Percentiles rank a stretch among this genome's conserved stretches.
Evolutionary conservation across 2,888 invertebrate species (phyloP).

Genomic region (Agrotis segetum): DNA sequence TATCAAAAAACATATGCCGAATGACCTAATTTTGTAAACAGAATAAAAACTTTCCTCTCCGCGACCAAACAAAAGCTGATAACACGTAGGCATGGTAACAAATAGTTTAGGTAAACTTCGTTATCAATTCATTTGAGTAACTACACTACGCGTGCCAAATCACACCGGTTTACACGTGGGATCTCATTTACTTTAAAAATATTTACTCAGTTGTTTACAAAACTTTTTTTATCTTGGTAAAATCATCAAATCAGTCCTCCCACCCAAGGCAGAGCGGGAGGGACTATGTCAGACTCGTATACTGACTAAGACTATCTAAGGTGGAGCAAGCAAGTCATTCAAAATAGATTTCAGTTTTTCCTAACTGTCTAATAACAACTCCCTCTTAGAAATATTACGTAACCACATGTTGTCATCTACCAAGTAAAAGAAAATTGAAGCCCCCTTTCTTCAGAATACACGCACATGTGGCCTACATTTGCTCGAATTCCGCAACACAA

Average conservation of each 20-base stretch:
- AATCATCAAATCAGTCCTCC: too few species aligned
- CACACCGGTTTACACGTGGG: constrained; percentile 24
- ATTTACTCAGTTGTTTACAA: constrained; percentile 17
- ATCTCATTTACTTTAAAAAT: not conserved
- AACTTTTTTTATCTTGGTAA: too few species aligned
- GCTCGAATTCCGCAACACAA: not conserved
- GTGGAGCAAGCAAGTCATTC: too few species aligned
- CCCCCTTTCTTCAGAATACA: constrained; percentile 17
- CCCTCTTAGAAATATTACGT: not conserved
- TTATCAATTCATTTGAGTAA: constrained; percentile 23
- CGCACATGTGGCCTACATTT: not conserved
- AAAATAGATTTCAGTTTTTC: not conserved
- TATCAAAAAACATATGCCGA: not conserved
- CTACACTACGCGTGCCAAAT: constrained; percentile 21
- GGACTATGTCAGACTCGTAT: too few species aligned
- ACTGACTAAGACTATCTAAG: too few species aligned
- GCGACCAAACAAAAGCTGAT: constrained; percentile 12
- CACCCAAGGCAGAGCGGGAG: too few species aligned
- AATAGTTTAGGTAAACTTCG: constrained; percentile 6
- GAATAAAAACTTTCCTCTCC: constrained; percentile 8
- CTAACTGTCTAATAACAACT: too few species aligned
- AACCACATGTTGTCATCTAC: not conserved
- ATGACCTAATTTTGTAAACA: constrained; percentile 17
- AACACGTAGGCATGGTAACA: constrained; percentile 30
- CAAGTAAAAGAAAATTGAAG: not conserved